Conservation (phyloP, 1,140 invertebrate genomes). For the Zaprionus kolodkinae region DNA sequence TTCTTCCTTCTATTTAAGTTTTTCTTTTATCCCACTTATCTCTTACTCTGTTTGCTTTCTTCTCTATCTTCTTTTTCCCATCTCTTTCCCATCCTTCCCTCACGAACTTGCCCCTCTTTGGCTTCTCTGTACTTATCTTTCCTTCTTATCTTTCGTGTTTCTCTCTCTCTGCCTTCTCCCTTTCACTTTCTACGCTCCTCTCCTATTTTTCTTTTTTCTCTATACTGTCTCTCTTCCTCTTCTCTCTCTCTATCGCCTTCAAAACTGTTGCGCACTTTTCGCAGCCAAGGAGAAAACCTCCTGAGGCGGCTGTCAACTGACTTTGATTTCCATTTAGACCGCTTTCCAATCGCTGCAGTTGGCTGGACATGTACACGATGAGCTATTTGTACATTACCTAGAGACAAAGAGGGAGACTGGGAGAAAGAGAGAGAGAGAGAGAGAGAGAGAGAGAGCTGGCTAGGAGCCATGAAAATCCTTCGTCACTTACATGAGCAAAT, state of each 20-base stretch:
- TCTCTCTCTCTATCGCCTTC: not conserved
- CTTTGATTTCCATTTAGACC: slow-evolving; percentile 7
- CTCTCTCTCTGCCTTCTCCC: too few species aligned
- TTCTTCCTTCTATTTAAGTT: too few species aligned
- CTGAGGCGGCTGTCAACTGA: slow-evolving; percentile 22
- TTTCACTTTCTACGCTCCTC: too few species aligned
- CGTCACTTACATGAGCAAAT: slow-evolving; percentile 38
- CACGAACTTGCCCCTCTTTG: too few species aligned
- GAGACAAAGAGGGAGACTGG: not conserved
- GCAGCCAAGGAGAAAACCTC: slow-evolving; percentile 15
- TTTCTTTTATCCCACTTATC: too few species aligned
- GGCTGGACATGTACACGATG: not conserved
- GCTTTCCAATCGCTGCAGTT: slow-evolving; percentile 26
- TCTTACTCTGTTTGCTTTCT: too few species aligned
- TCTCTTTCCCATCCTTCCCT: too few species aligned
- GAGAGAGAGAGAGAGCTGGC: not conserved
- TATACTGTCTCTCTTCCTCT: not conserved
- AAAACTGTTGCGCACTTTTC: slow-evolving; percentile 23
- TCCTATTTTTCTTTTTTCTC: too few species aligned
- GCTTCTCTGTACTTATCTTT: too few species aligned
- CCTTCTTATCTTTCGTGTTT: too few species aligned
- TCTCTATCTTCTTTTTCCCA: too few species aligned
- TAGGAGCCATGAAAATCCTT: slow-evolving; percentile 21
- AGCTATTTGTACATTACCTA: slow-evolving; percentile 22
- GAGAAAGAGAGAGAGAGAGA: not conserved